Base-by-base conservation (phyloP, 1,140 invertebrate species). In the Aporrectodea caliginosa region DNA sequence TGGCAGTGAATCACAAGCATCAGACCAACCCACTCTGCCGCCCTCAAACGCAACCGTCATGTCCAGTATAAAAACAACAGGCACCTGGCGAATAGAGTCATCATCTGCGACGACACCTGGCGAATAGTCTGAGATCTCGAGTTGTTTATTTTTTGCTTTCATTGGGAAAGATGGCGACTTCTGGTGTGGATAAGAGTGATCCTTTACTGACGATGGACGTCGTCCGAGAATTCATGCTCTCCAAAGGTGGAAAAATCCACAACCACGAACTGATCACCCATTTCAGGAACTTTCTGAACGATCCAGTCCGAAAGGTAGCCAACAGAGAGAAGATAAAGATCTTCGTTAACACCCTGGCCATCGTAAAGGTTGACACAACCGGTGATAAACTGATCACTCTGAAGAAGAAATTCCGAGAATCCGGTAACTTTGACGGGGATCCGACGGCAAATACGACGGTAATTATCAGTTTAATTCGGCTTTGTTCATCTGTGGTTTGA, bases 221-320 rank as follows among this genome's bases (percentile, higher is more conserved):
- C 90, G 94, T 96, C 84, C 91, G 92, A 71, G 91, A 93, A 85
- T 95, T 92, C 91, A 93, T 96, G 89, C 84, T 94, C 81, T 90
- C 90, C 84, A 93, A 93, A 84, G 93, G 93, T 81, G 94, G 94
- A 30, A 93, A 92, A 90, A 93, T 94, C 74, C 93, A 92, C 82
- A 96, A 96, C 88, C 92, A 93, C 88, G 93, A 95, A 79, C 89
- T 95, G 79, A 94, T 96, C 43, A 94, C 94, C 88, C 91, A 95
- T 90, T 96, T 96, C 84, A 95, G 94, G 88, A 90, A 90, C 79
- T 94, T 93, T 87, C 90, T 96, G 31, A 95, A 93, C 76, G 92
- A 94, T 77, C 78, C 81, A 22, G 34, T 35, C 35, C 14, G 75
- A 29, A 81, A 81, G 72, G 77, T 58, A 6, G 76, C 71, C 29